Percentiles rank a stretch among this genome's conserved stretches.
These are phyloP conservation scores for Lithodes maja DNA, from an alignment of 2,888 invertebrate genomes.

Conservation along the genomic window DNA sequence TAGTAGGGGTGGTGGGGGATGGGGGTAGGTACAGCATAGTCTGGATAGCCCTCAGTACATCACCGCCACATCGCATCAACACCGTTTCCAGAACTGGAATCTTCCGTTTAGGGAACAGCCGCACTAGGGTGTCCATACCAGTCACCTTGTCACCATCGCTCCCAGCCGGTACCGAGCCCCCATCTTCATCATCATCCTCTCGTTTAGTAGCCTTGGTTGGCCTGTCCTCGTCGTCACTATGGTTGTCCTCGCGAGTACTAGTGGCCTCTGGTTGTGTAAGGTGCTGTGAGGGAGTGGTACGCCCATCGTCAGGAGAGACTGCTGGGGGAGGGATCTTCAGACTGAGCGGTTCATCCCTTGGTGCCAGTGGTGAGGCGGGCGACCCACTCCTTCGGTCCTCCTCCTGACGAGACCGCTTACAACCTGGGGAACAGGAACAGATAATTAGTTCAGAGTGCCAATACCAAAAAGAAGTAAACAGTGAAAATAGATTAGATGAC, in stretches of 20 bases:
- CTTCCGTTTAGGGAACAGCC: slow-evolving; percentile 92
- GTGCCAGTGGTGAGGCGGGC: slow-evolving; percentile 24
- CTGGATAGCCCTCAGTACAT: slow-evolving; percentile 95
- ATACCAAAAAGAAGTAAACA: too few relatives aligned
- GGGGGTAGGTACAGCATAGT: slow-evolving; percentile 83
- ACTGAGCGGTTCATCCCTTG: slow-evolving; percentile 53
- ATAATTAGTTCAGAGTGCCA: too few relatives aligned
- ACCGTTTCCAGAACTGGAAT: slow-evolving; percentile 90
- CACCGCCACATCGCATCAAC: slow-evolving; percentile 88
- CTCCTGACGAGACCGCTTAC: too few relatives aligned
- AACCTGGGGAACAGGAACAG: too few relatives aligned
- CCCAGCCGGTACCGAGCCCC: slow-evolving; percentile 24
- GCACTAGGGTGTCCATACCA: slow-evolving; percentile 89
- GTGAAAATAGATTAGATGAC: too few relatives aligned
- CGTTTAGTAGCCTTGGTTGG: slow-evolving; percentile 41
- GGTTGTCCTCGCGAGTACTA: slow-evolving; percentile 13
- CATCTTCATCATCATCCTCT: slow-evolving; percentile 40
- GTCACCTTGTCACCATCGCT: slow-evolving; percentile 77
- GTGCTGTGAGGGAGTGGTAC: slow-evolving; percentile 26
- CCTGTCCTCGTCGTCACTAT: slow-evolving; percentile 37
- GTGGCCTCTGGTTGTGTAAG: slow-evolving; percentile 14
- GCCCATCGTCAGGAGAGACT: slow-evolving; percentile 20
- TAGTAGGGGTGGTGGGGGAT: slow-evolving; percentile 10
- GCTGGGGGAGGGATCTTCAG: slow-evolving; percentile 70
- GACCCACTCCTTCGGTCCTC: too few relatives aligned